Evolutionary conservation across 1,140 invertebrate species (phyloP).

Genomic region (Drosophila obscura): DNA sequence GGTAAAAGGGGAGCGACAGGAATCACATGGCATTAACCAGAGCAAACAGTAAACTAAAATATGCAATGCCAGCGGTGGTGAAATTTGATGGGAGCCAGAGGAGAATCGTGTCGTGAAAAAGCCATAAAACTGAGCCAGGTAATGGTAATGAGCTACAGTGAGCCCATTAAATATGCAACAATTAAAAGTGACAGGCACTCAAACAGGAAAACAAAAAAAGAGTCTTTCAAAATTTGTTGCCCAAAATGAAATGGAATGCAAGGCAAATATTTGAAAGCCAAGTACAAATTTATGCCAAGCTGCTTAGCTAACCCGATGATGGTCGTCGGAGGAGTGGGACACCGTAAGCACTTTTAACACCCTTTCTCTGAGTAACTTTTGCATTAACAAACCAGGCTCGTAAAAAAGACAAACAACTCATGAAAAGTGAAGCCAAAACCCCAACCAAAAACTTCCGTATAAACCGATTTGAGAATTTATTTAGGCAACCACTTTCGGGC

Average conservation of each 20-base stretch:
- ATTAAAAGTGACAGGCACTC: conserved; percentile 69
- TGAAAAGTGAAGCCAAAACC: conserved; percentile 15
- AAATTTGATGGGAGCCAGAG: conserved; percentile 49
- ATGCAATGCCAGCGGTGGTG: conserved; percentile 56
- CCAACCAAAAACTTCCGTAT: conserved; percentile 38
- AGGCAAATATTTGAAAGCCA: conserved; percentile 67
- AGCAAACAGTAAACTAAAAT: conserved; percentile 69
- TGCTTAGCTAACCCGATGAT: conserved; percentile 17
- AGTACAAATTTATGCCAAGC: conserved; percentile 61
- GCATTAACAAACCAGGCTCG: conserved; percentile 61
- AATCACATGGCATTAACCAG: conserved; percentile 35
- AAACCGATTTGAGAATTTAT: conserved; percentile 68
- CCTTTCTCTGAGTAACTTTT: conserved; percentile 54
- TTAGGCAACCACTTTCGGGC: conserved; percentile 49
- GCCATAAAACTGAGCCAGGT: conserved; percentile 60
- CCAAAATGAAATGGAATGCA: conserved; percentile 50
- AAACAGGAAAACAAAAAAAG: conserved; percentile 38
- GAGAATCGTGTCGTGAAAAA: conserved; percentile 58
- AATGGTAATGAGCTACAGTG: conserved; percentile 61
- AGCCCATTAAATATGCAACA: conserved; percentile 74
- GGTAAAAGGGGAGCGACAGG: conserved; percentile 14
- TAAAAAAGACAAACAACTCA: conserved; percentile 67
- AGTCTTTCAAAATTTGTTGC: conserved; percentile 59
- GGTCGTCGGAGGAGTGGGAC: background rate
- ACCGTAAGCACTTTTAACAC: conserved; percentile 47